Percentiles rank a stretch among this genome's conserved stretches.
phyloP scores from a whole-genome alignment of 2,113 vertebrate species.

The Corvus cornix region DNA sequence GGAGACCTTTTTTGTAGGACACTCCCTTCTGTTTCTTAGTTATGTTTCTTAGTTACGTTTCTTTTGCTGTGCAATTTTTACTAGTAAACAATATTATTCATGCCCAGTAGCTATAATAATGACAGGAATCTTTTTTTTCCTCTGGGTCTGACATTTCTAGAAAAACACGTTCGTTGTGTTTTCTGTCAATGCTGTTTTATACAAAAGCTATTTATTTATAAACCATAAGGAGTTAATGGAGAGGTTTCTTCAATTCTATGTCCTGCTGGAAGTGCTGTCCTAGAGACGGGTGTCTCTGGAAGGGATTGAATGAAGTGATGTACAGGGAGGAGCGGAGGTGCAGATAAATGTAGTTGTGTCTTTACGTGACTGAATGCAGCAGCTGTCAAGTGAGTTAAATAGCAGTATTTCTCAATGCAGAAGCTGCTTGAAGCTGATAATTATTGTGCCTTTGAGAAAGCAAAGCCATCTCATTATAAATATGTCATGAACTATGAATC shows the following conservation, averaged over 20 bases:
- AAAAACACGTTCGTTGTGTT: rapidly evolving
- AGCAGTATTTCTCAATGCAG: background rate
- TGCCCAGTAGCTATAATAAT: background rate
- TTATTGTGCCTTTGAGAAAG: background rate
- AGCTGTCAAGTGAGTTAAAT: background rate
- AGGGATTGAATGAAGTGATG: background rate
- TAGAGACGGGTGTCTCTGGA: background rate
- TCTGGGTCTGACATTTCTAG: background rate
- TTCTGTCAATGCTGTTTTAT: background rate
- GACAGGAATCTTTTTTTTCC: background rate
- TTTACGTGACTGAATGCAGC: background rate
- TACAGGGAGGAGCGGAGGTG: background rate
- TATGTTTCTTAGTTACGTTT: background rate
- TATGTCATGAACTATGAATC: background rate
- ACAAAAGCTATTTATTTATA: background rate
- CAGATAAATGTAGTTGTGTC: background rate
- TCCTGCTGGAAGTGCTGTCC: background rate
- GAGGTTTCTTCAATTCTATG: background rate
- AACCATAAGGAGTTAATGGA: background rate
- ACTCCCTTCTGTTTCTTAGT: background rate
- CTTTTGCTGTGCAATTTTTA: background rate
- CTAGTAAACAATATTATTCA: background rate
- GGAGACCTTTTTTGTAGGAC: background rate
- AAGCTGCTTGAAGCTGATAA: background rate
- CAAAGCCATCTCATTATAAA: background rate